Percentiles rank a stretch among this genome's conserved stretches.
Evolutionary conservation across 1,140 invertebrate species (phyloP).

Genomic region (Aphis craccivora): DNA sequence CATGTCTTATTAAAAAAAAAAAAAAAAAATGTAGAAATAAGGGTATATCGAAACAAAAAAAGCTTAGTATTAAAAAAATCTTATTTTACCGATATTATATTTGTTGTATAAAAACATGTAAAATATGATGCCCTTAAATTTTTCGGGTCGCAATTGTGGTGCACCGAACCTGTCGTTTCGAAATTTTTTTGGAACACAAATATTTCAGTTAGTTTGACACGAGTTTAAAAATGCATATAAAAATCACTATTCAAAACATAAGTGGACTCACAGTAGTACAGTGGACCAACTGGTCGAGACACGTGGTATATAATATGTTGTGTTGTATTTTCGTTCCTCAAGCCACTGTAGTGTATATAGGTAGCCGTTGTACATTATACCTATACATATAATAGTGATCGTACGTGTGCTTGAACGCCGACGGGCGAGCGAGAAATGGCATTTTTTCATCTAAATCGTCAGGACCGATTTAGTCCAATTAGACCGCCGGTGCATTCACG

Average conservation of each 20-base stretch:
- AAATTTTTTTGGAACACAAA: background rate
- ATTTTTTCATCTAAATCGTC: conserved; percentile 26
- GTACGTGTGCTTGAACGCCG: background rate
- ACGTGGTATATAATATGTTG: background rate
- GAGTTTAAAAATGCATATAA: background rate
- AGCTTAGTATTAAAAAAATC: background rate
- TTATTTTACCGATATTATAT: too few relatives aligned
- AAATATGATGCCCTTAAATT: too few relatives aligned
- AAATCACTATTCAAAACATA: background rate
- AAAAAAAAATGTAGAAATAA: background rate
- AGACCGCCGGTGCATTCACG: conserved; percentile 39
- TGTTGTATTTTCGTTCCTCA: background rate
- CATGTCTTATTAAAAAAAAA: background rate
- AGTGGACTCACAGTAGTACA: rapidly evolving
- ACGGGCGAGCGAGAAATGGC: background rate
- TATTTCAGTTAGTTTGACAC: background rate
- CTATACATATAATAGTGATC: background rate
- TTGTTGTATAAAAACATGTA: too few relatives aligned
- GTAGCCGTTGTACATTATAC: background rate
- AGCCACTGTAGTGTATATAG: background rate
- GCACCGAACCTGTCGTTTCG: background rate
- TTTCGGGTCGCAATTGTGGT: too few relatives aligned
- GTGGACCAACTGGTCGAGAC: background rate
- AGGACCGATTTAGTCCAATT: conserved; percentile 52
- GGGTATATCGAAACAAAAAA: background rate